Conservation (phyloP, 2,888 invertebrate species). For the Pristionchus exspectatus region DNA sequence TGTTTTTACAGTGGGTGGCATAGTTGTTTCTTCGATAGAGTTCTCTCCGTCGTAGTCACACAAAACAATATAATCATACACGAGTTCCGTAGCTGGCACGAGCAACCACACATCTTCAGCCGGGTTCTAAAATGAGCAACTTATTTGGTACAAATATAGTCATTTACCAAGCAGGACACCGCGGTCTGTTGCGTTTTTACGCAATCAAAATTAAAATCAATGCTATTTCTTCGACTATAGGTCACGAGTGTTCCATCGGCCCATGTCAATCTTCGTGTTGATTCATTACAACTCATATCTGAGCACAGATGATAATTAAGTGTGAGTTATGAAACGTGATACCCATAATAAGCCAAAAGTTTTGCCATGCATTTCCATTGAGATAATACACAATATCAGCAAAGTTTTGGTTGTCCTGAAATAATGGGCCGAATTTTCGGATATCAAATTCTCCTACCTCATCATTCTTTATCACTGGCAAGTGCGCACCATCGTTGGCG, state of each 20-base stretch:
- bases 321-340: too few species aligned
- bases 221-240: not conserved
- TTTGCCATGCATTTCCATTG: not conserved
- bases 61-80: too few species aligned
- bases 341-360: not conserved
- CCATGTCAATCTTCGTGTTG: not conserved
- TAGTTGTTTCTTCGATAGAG: too few species aligned
- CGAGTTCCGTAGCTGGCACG: too few species aligned
- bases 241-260: not conserved
- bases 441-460: not conserved
- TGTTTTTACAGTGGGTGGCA: too few species aligned
- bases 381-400: not conserved
- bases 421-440: too few species aligned
- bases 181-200: not conserved
- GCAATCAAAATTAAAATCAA: not conserved
- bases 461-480: not conserved
- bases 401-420: not conserved
- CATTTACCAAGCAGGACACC: not conserved
- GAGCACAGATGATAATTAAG: not conserved
- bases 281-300: not conserved
- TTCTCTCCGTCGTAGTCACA: too few species aligned
- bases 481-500: not conserved
- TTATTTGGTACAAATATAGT: too few species aligned
- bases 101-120: too few species aligned
- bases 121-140: too few species aligned